Evolutionary conservation across 2,888 invertebrate genomes (phyloP).

Genomic region (Cosmopolites sordidus): DNA sequence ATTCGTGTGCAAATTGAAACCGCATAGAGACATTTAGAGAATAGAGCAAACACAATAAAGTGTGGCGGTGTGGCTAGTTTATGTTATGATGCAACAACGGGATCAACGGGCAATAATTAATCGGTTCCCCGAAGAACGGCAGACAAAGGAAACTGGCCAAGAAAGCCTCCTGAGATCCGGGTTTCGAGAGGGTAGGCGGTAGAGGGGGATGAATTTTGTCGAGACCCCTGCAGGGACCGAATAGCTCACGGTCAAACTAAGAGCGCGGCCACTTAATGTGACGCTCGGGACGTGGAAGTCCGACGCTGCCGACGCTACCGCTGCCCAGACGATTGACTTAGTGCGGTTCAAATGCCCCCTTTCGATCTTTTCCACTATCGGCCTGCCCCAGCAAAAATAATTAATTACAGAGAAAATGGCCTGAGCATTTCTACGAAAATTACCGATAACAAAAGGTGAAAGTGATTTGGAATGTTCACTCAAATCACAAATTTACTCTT

Average conservation of each 20-base stretch:
- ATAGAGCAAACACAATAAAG: conserved; percentile 15
- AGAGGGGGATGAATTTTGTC: conserved; percentile 22
- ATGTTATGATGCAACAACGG: conserved; percentile 43
- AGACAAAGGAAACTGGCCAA: conserved; percentile 46
- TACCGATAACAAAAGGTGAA: neutral
- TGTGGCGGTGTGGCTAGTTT: conserved; percentile 34
- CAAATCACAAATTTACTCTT: too few relatives aligned
- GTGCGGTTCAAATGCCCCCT: conserved; percentile 24
- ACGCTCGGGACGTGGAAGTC: conserved; percentile 45
- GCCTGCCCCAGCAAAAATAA: conserved; percentile 17
- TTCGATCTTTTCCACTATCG: conserved; percentile 16
- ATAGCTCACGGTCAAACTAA: conserved; percentile 51
- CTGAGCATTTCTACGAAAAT: neutral
- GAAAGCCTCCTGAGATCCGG: conserved; percentile 44
- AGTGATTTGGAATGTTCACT: neutral
- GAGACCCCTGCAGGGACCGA: conserved; percentile 44
- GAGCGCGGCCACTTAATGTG: conserved; percentile 51
- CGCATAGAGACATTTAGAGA: neutral
- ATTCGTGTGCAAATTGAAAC: neutral
- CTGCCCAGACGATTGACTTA: conserved; percentile 28
- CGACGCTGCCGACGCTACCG: conserved; percentile 12
- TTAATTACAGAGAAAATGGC: conserved; percentile 11
- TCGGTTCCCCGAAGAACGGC: conserved; percentile 47
- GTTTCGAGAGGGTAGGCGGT: conserved; percentile 36
- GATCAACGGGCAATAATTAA: conserved; percentile 48